A percentile compares a stretch with the other conserved stretches of the same genome.
These are phyloP conservation scores for Amphipyra berbera DNA, from an alignment of 2,888 invertebrate species.

Conservation along the genomic window DNA sequence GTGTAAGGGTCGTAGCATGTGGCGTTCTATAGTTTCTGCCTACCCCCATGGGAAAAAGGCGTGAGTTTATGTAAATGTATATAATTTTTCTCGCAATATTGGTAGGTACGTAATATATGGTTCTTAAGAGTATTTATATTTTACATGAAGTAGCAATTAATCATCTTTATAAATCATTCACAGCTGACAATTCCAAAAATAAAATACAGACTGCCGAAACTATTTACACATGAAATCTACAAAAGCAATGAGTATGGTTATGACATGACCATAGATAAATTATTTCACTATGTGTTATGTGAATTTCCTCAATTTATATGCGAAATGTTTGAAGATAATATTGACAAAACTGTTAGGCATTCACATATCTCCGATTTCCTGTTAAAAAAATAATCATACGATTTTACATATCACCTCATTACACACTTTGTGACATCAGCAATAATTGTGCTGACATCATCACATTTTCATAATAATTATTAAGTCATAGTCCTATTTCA, in stretches of 20 bases:
- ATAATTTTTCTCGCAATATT: no score
- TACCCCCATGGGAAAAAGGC: no score
- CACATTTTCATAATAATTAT: conserved; percentile 7
- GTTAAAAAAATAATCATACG: conserved; percentile 17
- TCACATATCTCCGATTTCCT: conserved; percentile 24
- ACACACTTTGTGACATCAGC: conserved; percentile 15
- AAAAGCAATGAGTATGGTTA: neutral
- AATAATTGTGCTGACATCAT: conserved; percentile 1
- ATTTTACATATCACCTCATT: conserved; percentile 23
- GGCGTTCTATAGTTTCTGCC: no score
- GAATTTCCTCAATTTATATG: conserved; percentile 23
- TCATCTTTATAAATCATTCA: neutral
- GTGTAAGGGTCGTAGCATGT: no score
- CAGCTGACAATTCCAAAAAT: no score
- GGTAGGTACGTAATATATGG: neutral
- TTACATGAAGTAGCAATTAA: neutral
- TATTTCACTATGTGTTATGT: no score
- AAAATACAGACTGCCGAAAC: no score
- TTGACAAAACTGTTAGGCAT: conserved; percentile 3
- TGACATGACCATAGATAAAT: no score
- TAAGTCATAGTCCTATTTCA: conserved; percentile 1
- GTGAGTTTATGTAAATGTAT: no score
- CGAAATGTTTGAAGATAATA: conserved; percentile 3
- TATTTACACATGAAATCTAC: neutral
- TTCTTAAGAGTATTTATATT: neutral